Base-by-base conservation (phyloP, 1,140 invertebrate species). In the Lordiphosa collinella region DNA sequence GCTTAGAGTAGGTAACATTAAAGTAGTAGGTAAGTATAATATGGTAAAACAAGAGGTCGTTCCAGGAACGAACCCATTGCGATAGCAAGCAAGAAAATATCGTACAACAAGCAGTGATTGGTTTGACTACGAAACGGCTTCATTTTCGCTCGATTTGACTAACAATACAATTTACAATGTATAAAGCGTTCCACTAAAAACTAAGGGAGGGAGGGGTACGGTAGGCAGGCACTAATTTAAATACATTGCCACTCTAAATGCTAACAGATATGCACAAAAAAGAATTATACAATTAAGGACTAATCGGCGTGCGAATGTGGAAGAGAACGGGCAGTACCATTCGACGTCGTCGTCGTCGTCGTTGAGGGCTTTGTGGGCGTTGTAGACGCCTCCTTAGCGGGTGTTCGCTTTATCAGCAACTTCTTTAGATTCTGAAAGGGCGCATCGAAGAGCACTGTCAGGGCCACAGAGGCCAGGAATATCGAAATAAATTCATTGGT, bases 391-490 rank as follows among this genome's bases (percentile, higher is more conserved):
- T n/a, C n/a, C n/a, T n/a, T 10, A 7, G 29, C 5, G 32, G 73
- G n/a, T 14, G 44, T 5, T 13, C 72, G 63, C 44, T 76, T 88
- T 13, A 89, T 76, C 5, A 91, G 72, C 44, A 91, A 57, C 76
- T 92, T 93, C 66, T 92, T 93, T 4, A 94, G 86, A 50, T 92
- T 93, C 85, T 94, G 93, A 75, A 93, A 93, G 25, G 93, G 93
- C 10, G 91, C 91, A 50, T 94, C 92, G 48, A 94, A 92, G 5
- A 94, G 88, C 37, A 94, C 65, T 2, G 93, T 94, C 6, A 94
- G 74, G 35, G 92, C 67, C 43, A 91, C 86, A 0, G 93, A 93
- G 29, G 90, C 90, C 14, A 91, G 8, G 41, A 93, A 49, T 8
- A 93, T 92, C 73, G 89, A 91, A 10, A 90, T 34, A 2, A 90